Evolutionary conservation across 2,113 vertebrate genomes (phyloP), one percentile per base, ranked within the genome.

Genomic region (Pyxicephalus adspersus): DNA sequence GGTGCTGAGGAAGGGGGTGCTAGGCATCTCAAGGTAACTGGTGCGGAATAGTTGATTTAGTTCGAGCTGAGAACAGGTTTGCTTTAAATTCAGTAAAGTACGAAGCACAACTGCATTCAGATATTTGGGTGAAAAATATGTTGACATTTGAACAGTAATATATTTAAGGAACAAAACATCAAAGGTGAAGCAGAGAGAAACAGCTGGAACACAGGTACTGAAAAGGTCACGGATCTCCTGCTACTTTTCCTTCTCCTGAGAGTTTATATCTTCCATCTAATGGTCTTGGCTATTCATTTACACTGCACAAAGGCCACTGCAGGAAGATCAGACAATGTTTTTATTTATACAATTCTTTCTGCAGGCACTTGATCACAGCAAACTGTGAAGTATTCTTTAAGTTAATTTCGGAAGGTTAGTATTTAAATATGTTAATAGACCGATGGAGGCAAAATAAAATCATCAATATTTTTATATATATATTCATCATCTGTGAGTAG

Each of bases 91-190:
- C 38, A 13, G 0, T 45, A 54, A n/a, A 54, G 28, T 31, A 51
- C 26, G 29, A 31, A 71, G 20, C 50, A 26, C 19, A 20, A 78
- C 23, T 18, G 2, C 25, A 29, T 58, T 58, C 50, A 34, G 29
- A 38, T 20, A 11, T 38, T 20, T n/a, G 29, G 22, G n/a, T n/a
- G 29, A 60, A 28, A 63, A 28, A 63, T 22, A 45, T 64, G 23
- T 26, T 75, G 70, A 64, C 71, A 82, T 82, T 79, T 80, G 22
- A 75, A 38, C 70, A 58, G 64, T 20, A 55, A 64, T 64, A 64
- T 25, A 81, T 65, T 64, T 81, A 38, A 34, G 54, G 60, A 57
- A 57, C 50, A 72, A 72, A 54, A 55, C 45, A 72, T 72, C 34
- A 81, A 73, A 82, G 70, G 70, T 65, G 52, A 61, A 64, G 50